Conservation (phyloP, 2,888 invertebrate species). For the Alcis repandata region DNA sequence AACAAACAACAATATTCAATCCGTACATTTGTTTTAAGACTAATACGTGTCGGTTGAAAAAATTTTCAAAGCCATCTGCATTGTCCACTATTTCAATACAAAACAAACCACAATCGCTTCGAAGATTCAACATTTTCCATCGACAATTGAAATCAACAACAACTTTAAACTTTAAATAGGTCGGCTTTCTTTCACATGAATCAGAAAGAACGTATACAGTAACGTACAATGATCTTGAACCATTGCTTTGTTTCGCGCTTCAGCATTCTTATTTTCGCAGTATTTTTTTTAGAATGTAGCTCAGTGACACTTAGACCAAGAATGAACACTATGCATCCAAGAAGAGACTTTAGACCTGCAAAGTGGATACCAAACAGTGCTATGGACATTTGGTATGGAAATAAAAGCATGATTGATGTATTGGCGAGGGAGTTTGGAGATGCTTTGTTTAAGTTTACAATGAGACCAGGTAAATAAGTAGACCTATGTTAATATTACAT, state of each 20-base stretch:
- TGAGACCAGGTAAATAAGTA: slow-evolving; percentile 62
- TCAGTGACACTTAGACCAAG: slow-evolving; percentile 48
- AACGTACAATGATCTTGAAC: slow-evolving; percentile 13
- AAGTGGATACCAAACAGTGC: slow-evolving; percentile 72
- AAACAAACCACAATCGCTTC: slow-evolving; percentile 12
- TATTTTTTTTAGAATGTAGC: slow-evolving; percentile 47
- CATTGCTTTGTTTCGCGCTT: not conserved
- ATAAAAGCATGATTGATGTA: slow-evolving; percentile 67
- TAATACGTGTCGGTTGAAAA: not conserved
- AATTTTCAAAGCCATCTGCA: slow-evolving; percentile 10
- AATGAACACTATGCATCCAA: slow-evolving; percentile 32
- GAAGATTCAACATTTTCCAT: slow-evolving; percentile 20
- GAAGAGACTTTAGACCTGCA: slow-evolving; percentile 62
- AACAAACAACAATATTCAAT: too few species aligned
- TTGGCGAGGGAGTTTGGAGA: slow-evolving; percentile 66
- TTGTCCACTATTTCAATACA: slow-evolving; percentile 6
- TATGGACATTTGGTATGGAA: slow-evolving; percentile 75
- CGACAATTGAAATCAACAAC: slow-evolving; percentile 9
- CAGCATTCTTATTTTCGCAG: not conserved
- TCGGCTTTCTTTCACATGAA: not conserved
- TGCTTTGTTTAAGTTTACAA: slow-evolving; percentile 61
- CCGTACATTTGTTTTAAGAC: not conserved
- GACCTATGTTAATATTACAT: too few species aligned
- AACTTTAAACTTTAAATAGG: not conserved
- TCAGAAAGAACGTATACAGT: slow-evolving; percentile 15